Conservation (phyloP, 2,113 vertebrate species). For the Ellobius talpinus region DNA sequence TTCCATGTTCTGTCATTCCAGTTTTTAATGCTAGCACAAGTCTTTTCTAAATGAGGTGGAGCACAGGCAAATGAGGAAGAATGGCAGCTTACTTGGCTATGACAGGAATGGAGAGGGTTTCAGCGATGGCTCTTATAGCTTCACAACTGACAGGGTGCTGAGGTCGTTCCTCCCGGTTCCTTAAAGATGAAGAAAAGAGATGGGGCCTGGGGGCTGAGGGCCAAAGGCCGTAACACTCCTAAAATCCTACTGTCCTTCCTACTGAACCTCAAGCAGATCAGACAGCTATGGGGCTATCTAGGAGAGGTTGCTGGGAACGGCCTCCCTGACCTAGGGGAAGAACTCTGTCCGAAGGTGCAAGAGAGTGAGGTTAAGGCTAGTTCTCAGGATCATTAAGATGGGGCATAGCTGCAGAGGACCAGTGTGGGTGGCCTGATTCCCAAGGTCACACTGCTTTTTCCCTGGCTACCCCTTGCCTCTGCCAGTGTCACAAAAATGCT, state of each 20-base stretch:
- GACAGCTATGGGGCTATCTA: background rate
- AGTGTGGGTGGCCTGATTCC: background rate
- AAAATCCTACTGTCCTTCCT: background rate
- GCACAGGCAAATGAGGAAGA: background rate
- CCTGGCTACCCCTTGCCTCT: constrained; percentile 48
- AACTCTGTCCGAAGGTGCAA: background rate
- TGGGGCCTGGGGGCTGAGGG: background rate
- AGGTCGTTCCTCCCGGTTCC: constrained; percentile 96
- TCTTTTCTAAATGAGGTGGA: background rate
- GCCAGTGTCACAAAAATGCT: constrained; percentile 39
- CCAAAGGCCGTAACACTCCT: constrained; percentile 18
- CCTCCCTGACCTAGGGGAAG: background rate
- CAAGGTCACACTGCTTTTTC: constrained; percentile 38
- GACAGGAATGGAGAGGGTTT: constrained; percentile 93
- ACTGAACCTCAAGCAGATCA: constrained; percentile 14
- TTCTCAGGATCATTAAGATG: background rate
- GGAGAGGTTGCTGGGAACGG: background rate
- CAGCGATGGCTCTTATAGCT: constrained; percentile 92
- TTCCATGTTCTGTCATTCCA: background rate
- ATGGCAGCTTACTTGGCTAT: constrained; percentile 95
- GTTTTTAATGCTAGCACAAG: constrained; percentile 7
- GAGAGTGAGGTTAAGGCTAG: background rate
- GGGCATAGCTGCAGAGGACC: background rate
- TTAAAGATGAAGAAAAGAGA: constrained; percentile 83
- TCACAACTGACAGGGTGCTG: constrained; percentile 95